Evolutionary conservation across 1,140 invertebrate genomes (phyloP).

Genomic region (Euura lappo): DNA sequence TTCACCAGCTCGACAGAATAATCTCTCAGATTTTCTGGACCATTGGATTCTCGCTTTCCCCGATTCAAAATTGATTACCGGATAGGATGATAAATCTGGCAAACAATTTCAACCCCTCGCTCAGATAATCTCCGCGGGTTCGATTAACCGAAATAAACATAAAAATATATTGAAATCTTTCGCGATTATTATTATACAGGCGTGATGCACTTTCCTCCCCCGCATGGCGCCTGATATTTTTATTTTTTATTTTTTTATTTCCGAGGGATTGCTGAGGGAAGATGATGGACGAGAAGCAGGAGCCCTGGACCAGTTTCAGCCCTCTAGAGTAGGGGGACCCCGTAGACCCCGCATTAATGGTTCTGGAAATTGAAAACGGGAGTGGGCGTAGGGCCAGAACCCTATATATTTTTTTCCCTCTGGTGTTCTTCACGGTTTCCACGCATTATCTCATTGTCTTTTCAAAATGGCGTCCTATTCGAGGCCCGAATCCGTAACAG

Average conservation of each 20-base stretch:
- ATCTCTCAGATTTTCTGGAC: background rate
- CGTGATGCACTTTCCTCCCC: background rate
- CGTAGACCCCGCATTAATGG: constrained; percentile 1
- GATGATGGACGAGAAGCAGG: background rate
- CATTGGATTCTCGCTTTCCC: background rate
- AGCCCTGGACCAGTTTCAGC: background rate
- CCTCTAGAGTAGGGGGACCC: background rate
- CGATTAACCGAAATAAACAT: too few relatives aligned
- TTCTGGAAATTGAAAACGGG: background rate
- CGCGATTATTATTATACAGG: background rate
- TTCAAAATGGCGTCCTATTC: too few relatives aligned
- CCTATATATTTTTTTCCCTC: too few relatives aligned
- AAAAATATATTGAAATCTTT: too few relatives aligned
- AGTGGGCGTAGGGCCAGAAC: background rate
- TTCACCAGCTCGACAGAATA: background rate
- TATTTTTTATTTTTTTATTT: background rate
- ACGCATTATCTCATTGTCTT: too few relatives aligned
- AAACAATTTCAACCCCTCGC: too few relatives aligned
- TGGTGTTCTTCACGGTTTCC: too few relatives aligned
- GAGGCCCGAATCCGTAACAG: too few relatives aligned
- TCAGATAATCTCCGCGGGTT: too few relatives aligned
- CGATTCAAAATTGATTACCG: too few relatives aligned
- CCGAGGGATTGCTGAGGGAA: background rate
- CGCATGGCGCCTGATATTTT: background rate
- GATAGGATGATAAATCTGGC: too few relatives aligned